Percentiles rank a stretch among this genome's conserved stretches.
phyloP scores from a whole-genome alignment of 2,888 invertebrate genomes.

The Fragum sueziense region DNA sequence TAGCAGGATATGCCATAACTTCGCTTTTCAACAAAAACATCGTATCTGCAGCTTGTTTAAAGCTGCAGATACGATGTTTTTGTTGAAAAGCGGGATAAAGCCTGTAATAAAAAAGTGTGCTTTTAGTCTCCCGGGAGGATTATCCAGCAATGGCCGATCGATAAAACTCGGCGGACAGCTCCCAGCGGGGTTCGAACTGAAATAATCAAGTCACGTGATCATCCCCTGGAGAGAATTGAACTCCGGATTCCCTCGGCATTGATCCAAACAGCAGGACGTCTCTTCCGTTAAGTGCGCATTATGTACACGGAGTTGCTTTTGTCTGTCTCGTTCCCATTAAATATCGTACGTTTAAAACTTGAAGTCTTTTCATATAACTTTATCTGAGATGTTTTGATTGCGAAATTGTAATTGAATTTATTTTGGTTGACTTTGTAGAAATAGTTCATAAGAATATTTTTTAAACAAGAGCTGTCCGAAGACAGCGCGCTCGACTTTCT shows the following conservation, averaged over 20 bases:
- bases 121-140: slow-evolving; percentile 55
- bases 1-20: not conserved
- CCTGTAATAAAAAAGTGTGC: slow-evolving; percentile 16
- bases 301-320: no score
- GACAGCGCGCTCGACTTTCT: no score
- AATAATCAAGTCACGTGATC: slow-evolving; percentile 60
- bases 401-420: no score
- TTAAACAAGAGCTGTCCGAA: no score
- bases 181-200: slow-evolving; percentile 68
- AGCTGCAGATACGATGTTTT: no score
- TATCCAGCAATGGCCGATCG: slow-evolving; percentile 62
- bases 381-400: no score
- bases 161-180: slow-evolving; percentile 60
- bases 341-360: no score
- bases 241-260: slow-evolving; percentile 39
- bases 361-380: no score
- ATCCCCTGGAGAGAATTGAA: slow-evolving; percentile 51
- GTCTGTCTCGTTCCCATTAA: not conserved
- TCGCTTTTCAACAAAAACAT: no score
- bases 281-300: slow-evolving; percentile 7
- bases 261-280: slow-evolving; percentile 49
- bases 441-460: no score
- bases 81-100: not conserved
- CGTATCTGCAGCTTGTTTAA: no score
- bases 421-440: no score